phyloP scores from a whole-genome alignment of 1,140 invertebrate genomes.

The Cotesia typhae region DNA sequence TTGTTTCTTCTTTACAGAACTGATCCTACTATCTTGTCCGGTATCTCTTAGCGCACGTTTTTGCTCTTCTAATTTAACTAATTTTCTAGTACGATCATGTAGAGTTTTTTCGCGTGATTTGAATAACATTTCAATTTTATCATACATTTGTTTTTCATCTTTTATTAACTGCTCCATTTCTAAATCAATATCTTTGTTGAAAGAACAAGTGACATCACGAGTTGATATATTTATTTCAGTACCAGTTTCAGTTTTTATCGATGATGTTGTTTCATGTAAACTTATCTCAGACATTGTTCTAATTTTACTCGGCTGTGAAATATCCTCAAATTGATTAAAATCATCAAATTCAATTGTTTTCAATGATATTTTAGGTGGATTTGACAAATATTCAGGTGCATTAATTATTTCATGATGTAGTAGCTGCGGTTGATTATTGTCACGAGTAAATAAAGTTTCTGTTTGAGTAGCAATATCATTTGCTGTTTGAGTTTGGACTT shows the following conservation, averaged over 20 bases:
- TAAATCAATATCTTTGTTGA: constrained; percentile 61
- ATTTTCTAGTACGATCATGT: constrained; percentile 69
- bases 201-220: constrained; percentile 61
- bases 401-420: constrained; percentile 47
- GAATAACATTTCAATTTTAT: constrained; percentile 66
- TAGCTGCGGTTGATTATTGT: constrained; percentile 43
- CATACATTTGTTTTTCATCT: constrained; percentile 62
- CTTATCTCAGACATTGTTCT: constrained; percentile 64
- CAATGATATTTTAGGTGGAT: constrained; percentile 50
- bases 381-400: constrained; percentile 38
- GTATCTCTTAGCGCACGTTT: constrained; percentile 65
- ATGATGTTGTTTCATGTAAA: constrained; percentile 64
- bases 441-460: constrained; percentile 45
- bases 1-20: constrained; percentile 68
- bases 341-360: constrained; percentile 56
- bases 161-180: constrained; percentile 64
- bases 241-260: constrained; percentile 64
- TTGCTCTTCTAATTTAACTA: constrained; percentile 68
- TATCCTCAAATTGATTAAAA: constrained; percentile 56
- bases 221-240: constrained; percentile 65
- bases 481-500: constrained; percentile 63
- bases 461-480: constrained; percentile 65
- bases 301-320: constrained; percentile 58
- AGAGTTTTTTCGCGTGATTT: constrained; percentile 68
- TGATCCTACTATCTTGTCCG: constrained; percentile 64